phyloP scores from a whole-genome alignment of 1,140 invertebrate species.

The Stegodyphus mimosarum region DNA sequence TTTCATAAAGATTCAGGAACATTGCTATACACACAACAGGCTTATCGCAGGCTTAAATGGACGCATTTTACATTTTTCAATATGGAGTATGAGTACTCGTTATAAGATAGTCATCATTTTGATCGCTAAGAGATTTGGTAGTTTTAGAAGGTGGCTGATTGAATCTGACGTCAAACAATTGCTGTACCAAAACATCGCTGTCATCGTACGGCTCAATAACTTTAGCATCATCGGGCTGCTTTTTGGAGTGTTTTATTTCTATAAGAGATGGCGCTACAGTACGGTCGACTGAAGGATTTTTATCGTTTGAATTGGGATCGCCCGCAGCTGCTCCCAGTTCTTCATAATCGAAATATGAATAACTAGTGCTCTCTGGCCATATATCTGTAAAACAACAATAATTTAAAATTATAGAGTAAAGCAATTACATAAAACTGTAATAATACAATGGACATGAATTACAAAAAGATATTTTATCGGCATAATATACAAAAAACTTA shows the following conservation, averaged over 20 bases:
- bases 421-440: no score
- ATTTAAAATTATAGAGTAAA: no score
- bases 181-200: slow-evolving; percentile 12
- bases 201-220: slow-evolving; percentile 17
- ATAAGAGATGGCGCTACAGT: slow-evolving; percentile 46
- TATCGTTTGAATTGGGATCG: slow-evolving; percentile 5
- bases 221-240: not conserved
- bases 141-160: not conserved
- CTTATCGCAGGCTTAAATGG: slow-evolving; percentile 10
- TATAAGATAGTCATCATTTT: not conserved
- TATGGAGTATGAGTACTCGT: slow-evolving; percentile 14
- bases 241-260: not conserved
- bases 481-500: no score
- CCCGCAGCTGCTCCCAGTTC: slow-evolving; percentile 28
- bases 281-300: not conserved
- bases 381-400: no score
- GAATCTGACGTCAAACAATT: slow-evolving; percentile 16
- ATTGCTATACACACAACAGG: not conserved
- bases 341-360: slow-evolving; percentile 37
- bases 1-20: not conserved
- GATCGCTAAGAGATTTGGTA: not conserved
- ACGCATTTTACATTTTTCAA: slow-evolving; percentile 17
- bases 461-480: no score
- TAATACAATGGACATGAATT: no score
- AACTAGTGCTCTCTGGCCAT: no score